Base-by-base conservation (phyloP, 2,113 vertebrate genomes). In the Aegotheles bennettii region DNA sequence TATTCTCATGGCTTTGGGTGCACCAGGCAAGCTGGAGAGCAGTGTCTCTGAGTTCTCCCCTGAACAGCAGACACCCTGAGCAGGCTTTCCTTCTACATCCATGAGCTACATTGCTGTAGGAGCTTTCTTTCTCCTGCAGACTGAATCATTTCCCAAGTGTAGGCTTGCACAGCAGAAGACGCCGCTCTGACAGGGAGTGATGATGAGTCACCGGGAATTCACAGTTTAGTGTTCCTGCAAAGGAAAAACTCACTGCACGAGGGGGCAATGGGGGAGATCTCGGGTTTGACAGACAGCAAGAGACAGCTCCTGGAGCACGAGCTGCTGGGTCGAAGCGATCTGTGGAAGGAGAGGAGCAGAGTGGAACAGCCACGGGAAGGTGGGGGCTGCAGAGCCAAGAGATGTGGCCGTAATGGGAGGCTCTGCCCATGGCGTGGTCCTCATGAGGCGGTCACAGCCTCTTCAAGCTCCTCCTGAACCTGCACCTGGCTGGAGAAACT, bases 141-240 rank as follows among this genome's bases (percentile, higher is more conserved):
- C 90, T 96, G 94, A 96, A 96, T 96, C 90, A 90, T 89, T 97
- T 97, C 95, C 96, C 94, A 96, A 95, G 95, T 87, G 97, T 47
- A 96, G 96, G 95, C 84, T 91, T 78, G 94, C 83, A 94, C 23
- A 76, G 93, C 84, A 96, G 86, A 94, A 94, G 94, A 90, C 60
- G 51, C 86, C 17, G 73, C 95, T 90, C 90, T 96, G 94, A 88
- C 61, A 95, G 93, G 84, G 91, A 98, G 80, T 56, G 96, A 94
- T 26, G 91, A 95, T 97, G 98, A 98, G 95, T 98, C 97, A 97
- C 61, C 0, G 31, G 96, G 94, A 97, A 65, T 84, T 95, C 94
- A 95, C 92, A 88, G 92, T 67, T 96, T 84, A 92, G 50, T 92
- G 96, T 86, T 96, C 95, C 97, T 87, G 93, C 91, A 75, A 68